Evolutionary conservation across 2,888 invertebrate species (phyloP), one percentile per base, ranked within the genome.

Genomic region (Eilema sororculum): DNA sequence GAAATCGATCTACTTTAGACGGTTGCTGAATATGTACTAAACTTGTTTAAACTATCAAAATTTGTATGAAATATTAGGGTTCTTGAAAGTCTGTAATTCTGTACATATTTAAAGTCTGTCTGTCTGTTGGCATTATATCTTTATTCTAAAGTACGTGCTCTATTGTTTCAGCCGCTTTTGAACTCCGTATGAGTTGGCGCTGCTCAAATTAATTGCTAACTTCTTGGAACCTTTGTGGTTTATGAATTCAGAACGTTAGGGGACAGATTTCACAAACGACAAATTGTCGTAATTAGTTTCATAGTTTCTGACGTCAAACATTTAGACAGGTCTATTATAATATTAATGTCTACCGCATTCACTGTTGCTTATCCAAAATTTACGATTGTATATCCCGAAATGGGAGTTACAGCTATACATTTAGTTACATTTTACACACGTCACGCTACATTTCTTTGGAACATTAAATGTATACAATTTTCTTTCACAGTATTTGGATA

Each of bases 161-260:
- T 82, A 89, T 89, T 90, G 90, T 89, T 87, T 87, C 73, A 76
- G 75, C 75, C 79, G 78, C 85, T 84, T 83, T 84, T 78, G 76
- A 84, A 86, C 80, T 85, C 82, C 78, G 85, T 79, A 81, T 81
- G 86, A 89, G 84, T 88, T 89, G 86, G 85, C 76, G 61, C 78
- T 77, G 74, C 74, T 75, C 86, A 84, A 89, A 89, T 90, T 88
- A 89, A 90, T 89, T 87, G 83, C 84, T 76, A 78, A 85, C 85
- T 87, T 87, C 83, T 84, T 81, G 81, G 83, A 84, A 86, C 81
- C 84, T 84, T 85, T 83, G 82, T 84, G 81, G 80, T 76, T 82
- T 78, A 74, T 79, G 78, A 85, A 85, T 85, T 83, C 79, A 81
- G 76, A 75, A 75, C 73, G 78, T 78, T 74, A 78, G 78, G 70